Evolutionary conservation across 2,888 invertebrate genomes (phyloP).

Genomic region (Sycophila texana): DNA sequence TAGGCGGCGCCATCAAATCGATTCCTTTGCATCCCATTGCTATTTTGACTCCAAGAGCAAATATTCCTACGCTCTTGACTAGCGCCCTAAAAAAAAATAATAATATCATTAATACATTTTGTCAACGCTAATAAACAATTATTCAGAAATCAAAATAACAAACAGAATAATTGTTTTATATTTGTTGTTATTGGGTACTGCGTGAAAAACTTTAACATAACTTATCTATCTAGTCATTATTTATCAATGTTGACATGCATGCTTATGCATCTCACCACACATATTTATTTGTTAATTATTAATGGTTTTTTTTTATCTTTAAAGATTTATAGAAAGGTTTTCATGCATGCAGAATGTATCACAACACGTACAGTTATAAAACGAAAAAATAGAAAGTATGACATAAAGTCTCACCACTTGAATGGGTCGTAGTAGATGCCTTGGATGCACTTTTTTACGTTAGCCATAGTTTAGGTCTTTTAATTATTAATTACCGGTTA

Average conservation of each 20-base stretch:
- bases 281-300: background rate
- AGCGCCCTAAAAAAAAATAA: constrained; percentile 82
- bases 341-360: no score
- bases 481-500: constrained; percentile 6
- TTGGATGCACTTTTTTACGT: constrained; percentile 76
- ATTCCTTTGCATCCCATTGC: constrained; percentile 87
- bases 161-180: no score
- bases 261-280: no score
- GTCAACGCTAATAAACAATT: background rate
- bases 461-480: constrained; percentile 17
- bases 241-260: no score
- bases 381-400: constrained; percentile 26
- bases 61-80: constrained; percentile 88
- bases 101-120: constrained; percentile 35
- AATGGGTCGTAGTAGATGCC: constrained; percentile 86
- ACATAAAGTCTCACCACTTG: constrained; percentile 82
- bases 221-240: no score
- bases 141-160: no score
- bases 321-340: no score
- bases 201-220: no score
- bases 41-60: constrained; percentile 85
- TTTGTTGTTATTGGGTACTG: no score
- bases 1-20: constrained; percentile 80
- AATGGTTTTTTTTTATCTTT: no score
- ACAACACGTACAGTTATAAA: background rate